Percentiles rank a stretch among this genome's conserved stretches.
phyloP scores from a whole-genome alignment of 1,140 invertebrate genomes.

The Campoletis sonorensis region DNA sequence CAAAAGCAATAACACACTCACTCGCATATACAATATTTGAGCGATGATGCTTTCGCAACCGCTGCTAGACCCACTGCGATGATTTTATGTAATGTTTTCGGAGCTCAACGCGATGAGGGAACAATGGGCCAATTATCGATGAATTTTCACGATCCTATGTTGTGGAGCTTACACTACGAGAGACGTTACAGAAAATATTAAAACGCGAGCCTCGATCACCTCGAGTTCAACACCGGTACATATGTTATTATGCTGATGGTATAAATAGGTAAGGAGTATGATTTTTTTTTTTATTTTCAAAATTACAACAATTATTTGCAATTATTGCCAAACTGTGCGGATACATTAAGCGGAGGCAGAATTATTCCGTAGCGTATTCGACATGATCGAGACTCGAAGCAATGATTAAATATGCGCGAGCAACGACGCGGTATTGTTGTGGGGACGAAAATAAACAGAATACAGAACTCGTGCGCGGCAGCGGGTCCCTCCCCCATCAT shows the following conservation, averaged over 20 bases:
- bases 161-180: too few species aligned
- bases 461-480: too few species aligned
- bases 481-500: not conserved
- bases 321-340: not conserved
- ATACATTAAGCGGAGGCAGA: not conserved
- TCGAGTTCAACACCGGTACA: too few species aligned
- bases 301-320: not conserved
- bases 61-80: too few species aligned
- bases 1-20: too few species aligned
- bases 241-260: too few species aligned
- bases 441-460: constrained; percentile 41
- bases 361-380: constrained; percentile 14
- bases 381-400: not conserved
- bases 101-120: constrained; percentile 6
- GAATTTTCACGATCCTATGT: constrained; percentile 26
- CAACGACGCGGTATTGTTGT: constrained; percentile 44
- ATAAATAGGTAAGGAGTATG: too few species aligned
- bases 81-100: constrained; percentile 24
- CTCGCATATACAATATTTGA: too few species aligned
- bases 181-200: too few species aligned
- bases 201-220: too few species aligned
- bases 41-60: too few species aligned
- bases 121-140: constrained; percentile 39
- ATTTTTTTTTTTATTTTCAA: too few species aligned
- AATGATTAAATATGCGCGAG: constrained; percentile 20